Percentiles rank a stretch among this genome's conserved stretches.
phyloP scores from a whole-genome alignment of 2,113 vertebrate species.

The Myrmecophaga tridactyla region DNA sequence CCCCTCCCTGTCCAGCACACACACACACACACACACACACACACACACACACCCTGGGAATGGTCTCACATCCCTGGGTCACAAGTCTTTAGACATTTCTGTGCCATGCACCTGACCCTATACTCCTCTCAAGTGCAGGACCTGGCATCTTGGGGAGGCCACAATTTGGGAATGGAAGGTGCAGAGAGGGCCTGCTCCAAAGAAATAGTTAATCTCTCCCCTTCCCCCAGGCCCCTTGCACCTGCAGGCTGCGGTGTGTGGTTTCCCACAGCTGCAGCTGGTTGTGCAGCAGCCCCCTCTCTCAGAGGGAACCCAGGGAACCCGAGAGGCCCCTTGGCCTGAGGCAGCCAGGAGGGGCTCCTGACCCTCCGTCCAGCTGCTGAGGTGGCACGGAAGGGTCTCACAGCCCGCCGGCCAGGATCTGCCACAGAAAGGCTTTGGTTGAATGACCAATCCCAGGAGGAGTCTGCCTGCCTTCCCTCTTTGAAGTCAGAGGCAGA shows the following conservation, averaged over 20 bases:
- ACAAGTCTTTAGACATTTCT: neutral
- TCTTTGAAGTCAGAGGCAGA: neutral
- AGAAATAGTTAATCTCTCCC: conserved; percentile 85
- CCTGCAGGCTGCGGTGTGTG: conserved; percentile 87
- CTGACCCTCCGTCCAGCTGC: conserved; percentile 8
- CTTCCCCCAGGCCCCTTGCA: conserved; percentile 83
- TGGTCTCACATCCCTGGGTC: neutral
- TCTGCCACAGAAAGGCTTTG: neutral
- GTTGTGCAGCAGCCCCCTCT: conserved; percentile 74
- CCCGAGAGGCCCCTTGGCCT: conserved; percentile 67
- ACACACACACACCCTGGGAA: no score
- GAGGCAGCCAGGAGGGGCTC: conserved; percentile 53
- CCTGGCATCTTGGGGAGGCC: neutral
- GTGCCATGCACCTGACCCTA: fast-evolving
- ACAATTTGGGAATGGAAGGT: neutral
- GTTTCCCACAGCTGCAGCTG: conserved; percentile 88
- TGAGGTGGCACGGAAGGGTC: neutral
- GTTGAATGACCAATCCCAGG: neutral
- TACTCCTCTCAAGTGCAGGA: fast-evolving
- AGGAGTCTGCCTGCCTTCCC: neutral
- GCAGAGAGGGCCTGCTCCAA: conserved; percentile 73
- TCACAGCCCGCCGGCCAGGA: neutral
- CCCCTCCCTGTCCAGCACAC: no score
- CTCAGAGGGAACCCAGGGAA: conserved; percentile 70
- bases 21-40: no score